Evolutionary conservation across 2,113 vertebrate genomes (phyloP).

Genomic region (Dicrurus megarhynchus): DNA sequence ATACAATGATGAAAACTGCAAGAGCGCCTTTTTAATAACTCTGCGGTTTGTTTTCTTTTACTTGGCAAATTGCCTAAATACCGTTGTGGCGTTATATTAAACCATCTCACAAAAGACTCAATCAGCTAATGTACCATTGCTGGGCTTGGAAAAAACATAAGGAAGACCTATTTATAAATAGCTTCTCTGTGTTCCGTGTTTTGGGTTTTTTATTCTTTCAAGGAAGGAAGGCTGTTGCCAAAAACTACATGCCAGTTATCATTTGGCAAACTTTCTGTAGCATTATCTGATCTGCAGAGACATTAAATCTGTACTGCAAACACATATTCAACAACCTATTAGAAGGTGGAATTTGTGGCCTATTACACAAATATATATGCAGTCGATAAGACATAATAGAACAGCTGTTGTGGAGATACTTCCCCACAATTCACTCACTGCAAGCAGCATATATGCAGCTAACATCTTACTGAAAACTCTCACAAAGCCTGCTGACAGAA

Average conservation of each 20-base stretch:
- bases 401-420: neutral
- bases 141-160: neutral
- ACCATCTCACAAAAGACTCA: neutral
- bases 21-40: neutral
- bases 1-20: neutral
- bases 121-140: neutral
- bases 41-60: neutral
- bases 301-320: neutral
- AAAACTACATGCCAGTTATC: neutral
- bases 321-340: neutral
- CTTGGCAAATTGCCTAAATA: slow-evolving; percentile 9
- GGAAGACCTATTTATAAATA: slow-evolving; percentile 8
- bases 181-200: neutral
- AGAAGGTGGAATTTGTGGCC: neutral
- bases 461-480: neutral
- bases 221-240: neutral
- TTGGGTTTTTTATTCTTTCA: neutral
- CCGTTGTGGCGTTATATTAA: neutral
- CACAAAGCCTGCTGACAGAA: neutral
- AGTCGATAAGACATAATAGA: neutral
- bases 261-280: neutral
- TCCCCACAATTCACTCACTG: neutral
- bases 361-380: neutral
- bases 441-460: neutral
- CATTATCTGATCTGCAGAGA: neutral